Evolutionary conservation across 2,113 vertebrate genomes (phyloP), one percentile per base, ranked within the genome.

Genomic region (Malurus melanocephalus): DNA sequence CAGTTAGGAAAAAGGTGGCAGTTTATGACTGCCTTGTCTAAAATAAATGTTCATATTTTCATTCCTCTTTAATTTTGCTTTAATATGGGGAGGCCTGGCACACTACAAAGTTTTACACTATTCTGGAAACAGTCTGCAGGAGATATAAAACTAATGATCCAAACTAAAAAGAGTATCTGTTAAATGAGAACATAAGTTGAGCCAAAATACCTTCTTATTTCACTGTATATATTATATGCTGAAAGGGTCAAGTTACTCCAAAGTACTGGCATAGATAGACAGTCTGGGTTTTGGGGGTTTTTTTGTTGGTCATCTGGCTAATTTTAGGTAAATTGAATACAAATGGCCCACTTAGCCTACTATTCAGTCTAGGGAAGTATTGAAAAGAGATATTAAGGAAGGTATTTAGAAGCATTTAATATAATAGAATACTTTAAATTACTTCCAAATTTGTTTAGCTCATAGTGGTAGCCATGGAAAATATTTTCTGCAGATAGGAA

Each of bases 61-160:
- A 42, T 90, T 88, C 56, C 60, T 82, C 51, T 88, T 88, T 72
- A 81, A 88, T 94, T 89, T 84, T 75, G 33, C 33, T 84, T 83
- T 94, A 78, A 78, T 72, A 20, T 64, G 26, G 9, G 68, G 28
- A 84, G 20, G 32, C 10, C 46, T 93, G 42, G 57, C 49, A 75
- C 13, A 7, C 32, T 68, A 20, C 61, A 78, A 88, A 78, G 7
- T 3, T 71, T 86, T 85, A 60, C 14, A 64, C 6, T 86, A 17
- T 75, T 90, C 56, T 90, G 53, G 74, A 90, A 88, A 46, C 11
- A 40, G 22, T 61, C 32, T 17, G 2, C 78, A 75, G 22, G 20
- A 86, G 53, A 64, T n/a, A 74, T 67, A 59, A 93, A 95, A 67
- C 22, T 88, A 88, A 86, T 90, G 57, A 71, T 56, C 49, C 65